Conservation (phyloP, 2,113 vertebrate species). For the Speoplatyrhinus poulsoni region DNA sequence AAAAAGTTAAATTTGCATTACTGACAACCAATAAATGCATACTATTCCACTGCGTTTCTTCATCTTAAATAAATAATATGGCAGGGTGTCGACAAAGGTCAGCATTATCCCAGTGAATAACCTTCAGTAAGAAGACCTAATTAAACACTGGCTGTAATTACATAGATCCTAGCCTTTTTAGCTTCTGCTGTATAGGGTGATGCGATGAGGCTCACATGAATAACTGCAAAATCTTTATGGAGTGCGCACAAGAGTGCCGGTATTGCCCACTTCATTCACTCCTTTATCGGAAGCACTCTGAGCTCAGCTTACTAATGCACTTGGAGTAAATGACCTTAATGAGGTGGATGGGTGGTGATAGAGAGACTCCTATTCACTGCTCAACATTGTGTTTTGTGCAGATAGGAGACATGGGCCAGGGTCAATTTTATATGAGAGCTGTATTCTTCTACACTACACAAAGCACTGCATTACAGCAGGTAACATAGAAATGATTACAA, state of each 20-base stretch:
- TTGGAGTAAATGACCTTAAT: slow-evolving; percentile 55
- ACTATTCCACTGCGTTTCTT: neutral
- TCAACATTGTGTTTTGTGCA: slow-evolving; percentile 23
- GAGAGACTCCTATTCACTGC: slow-evolving; percentile 37
- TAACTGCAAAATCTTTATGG: slow-evolving; percentile 48
- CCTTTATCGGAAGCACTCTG: slow-evolving; percentile 43
- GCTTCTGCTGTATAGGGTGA: slow-evolving; percentile 16
- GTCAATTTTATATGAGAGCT: neutral
- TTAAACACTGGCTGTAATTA: slow-evolving; percentile 58
- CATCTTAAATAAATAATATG: neutral
- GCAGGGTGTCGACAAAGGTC: slow-evolving; percentile 45
- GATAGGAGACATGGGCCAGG: slow-evolving; percentile 9
- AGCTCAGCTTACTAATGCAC: slow-evolving; percentile 49
- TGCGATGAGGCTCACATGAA: slow-evolving; percentile 29
- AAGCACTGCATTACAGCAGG: no score
- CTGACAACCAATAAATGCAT: neutral
- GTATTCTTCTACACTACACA: no score
- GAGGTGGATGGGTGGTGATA: slow-evolving; percentile 49
- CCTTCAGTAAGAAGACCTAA: slow-evolving; percentile 43
- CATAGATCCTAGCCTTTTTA: slow-evolving; percentile 33
- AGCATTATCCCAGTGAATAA: slow-evolving; percentile 49
- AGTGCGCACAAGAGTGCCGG: slow-evolving; percentile 27
- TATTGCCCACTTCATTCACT: slow-evolving; percentile 55
- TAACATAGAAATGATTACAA: no score
- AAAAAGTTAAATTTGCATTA: neutral